Evolutionary conservation across 2,888 invertebrate genomes (phyloP).

Genomic region (Eurois occulta): DNA sequence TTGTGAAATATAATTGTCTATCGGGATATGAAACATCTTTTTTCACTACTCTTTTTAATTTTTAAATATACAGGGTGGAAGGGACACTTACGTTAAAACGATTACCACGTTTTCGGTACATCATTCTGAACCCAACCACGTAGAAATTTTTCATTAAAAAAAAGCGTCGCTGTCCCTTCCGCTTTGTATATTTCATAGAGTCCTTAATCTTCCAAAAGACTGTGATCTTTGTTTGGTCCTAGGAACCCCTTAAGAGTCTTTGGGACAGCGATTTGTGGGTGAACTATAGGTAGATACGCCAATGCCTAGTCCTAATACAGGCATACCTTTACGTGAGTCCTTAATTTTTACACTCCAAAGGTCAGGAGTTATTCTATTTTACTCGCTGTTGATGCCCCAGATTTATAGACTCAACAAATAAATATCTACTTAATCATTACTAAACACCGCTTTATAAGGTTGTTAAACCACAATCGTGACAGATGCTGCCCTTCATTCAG

Average conservation of each 20-base stretch:
- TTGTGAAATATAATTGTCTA: not conserved
- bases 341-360: not conserved
- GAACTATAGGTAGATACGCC: not conserved
- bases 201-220: not conserved
- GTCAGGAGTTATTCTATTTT: not conserved
- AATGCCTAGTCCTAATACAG: not conserved
- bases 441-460: not conserved
- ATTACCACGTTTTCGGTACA: too few relatives aligned
- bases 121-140: too few relatives aligned
- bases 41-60: not conserved
- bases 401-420: not conserved
- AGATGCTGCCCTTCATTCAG: constrained; percentile 44
- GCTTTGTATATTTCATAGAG: not conserved
- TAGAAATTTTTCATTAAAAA: too few relatives aligned
- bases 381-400: not conserved
- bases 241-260: not conserved
- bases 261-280: not conserved
- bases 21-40: not conserved
- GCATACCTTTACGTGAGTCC: not conserved
- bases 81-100: too few relatives aligned
- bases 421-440: not conserved
- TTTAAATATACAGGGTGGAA: too few relatives aligned
- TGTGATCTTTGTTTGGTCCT: too few relatives aligned
- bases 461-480: constrained; percentile 44
- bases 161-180: too few relatives aligned